A percentile compares a stretch with the other conserved stretches of the same genome.
Conservation (phyloP, 2,113 vertebrate species). For the Sclerurus mexicanus region DNA sequence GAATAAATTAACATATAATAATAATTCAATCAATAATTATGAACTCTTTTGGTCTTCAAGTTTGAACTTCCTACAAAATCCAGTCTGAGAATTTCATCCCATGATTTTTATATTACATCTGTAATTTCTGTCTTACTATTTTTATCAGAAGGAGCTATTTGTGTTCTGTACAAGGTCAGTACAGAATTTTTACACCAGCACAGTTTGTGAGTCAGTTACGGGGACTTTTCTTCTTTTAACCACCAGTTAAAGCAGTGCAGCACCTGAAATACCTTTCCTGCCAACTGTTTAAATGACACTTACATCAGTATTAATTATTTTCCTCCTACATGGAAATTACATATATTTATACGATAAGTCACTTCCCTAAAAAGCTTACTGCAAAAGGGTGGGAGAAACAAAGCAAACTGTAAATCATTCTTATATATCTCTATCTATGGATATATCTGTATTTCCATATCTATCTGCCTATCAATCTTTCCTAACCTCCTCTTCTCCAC, state of each 20-base stretch:
- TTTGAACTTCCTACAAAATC: neutral
- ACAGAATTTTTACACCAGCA: neutral
- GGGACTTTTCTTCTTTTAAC: neutral
- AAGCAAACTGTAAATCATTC: neutral
- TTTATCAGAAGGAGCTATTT: neutral
- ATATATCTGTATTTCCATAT: neutral
- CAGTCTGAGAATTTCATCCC: neutral
- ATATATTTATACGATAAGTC: neutral
- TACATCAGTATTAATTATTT: neutral
- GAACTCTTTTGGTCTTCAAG: neutral
- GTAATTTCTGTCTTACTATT: neutral
- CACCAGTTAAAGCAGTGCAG: neutral
- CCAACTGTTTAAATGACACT: neutral
- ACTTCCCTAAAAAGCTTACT: neutral
- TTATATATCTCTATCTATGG: neutral
- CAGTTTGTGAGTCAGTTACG: neutral
- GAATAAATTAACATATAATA: neutral
- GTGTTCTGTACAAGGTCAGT: neutral
- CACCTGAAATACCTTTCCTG: neutral
- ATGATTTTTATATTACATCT: neutral
- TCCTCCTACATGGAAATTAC: neutral
- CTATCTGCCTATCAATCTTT: neutral
- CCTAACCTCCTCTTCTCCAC: conserved; percentile 3
- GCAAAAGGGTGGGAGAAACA: neutral
- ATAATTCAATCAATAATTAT: neutral